phyloP scores from a whole-genome alignment of 2,113 vertebrate species.

The mouse (Mus musculus) region DNA sequence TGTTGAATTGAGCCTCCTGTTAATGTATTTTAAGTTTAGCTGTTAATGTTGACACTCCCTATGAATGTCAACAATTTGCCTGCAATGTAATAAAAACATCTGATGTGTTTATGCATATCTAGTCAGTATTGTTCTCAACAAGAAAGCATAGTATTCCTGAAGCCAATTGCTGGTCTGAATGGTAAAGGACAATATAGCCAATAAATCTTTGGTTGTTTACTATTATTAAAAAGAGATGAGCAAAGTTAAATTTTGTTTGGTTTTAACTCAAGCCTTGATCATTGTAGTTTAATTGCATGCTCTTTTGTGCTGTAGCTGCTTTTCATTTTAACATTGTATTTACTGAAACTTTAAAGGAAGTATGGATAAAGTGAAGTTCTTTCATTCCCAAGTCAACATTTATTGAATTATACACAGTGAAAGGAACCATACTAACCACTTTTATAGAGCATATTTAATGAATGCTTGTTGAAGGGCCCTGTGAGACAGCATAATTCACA shows the following conservation, averaged over 20 bases:
- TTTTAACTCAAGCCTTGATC: constrained; percentile 14
- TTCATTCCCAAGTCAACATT: constrained; percentile 12
- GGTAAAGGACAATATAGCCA: constrained; percentile 4
- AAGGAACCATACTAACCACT: neutral
- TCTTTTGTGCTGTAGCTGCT: neutral
- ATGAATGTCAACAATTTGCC: constrained; percentile 22
- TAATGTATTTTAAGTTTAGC: constrained; percentile 51
- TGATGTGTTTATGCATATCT: neutral
- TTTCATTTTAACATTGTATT: constrained; percentile 49
- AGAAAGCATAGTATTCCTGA: constrained; percentile 1
- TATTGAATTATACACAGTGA: constrained; percentile 44
- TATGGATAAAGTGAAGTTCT: neutral
- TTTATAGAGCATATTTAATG: constrained; percentile 23
- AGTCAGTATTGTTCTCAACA: neutral
- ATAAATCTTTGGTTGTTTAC: neutral
- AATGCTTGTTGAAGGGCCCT: neutral
- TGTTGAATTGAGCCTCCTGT: constrained; percentile 29
- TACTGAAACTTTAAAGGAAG: neutral
- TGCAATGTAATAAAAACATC: constrained; percentile 21
- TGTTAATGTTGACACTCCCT: constrained; percentile 18
- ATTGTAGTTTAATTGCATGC: constrained; percentile 19
- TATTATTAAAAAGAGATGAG: neutral
- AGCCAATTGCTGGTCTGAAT: constrained; percentile 23
- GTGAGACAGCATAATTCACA: neutral
- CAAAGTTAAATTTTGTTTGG: constrained; percentile 22